These are phyloP conservation scores for Phenacoccus solenopsis DNA, from an alignment of 1,140 invertebrate species.

Conservation along the genomic window DNA sequence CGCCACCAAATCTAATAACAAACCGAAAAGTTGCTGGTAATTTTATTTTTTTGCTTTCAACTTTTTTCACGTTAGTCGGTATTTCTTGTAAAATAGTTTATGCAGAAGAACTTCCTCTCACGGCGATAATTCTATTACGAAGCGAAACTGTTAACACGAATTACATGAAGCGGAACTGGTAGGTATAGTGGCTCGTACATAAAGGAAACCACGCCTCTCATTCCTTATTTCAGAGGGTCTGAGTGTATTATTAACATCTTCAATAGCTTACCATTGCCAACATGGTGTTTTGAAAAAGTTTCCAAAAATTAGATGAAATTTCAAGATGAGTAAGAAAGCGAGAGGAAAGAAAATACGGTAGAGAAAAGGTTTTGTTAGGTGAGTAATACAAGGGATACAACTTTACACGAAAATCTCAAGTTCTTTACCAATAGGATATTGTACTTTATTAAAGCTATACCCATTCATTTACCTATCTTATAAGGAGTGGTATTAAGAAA, in stretches of 20 bases:
- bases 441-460: too few species aligned
- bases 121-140: background rate
- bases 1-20: background rate
- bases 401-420: too few species aligned
- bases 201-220: conserved; percentile 1
- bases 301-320: too few species aligned
- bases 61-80: too few species aligned
- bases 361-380: too few species aligned
- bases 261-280: background rate
- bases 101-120: background rate
- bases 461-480: too few species aligned
- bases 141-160: background rate
- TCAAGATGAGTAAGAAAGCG: background rate
- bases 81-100: too few species aligned
- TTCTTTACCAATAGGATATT: too few species aligned
- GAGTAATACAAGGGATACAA: too few species aligned
- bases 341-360: background rate
- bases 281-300: background rate
- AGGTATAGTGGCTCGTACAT: background rate
- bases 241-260: background rate
- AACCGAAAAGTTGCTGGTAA: background rate
- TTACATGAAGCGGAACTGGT: conserved; percentile 1
- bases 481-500: too few species aligned
- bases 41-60: background rate
- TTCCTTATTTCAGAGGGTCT: background rate